Conservation (phyloP, 2,888 invertebrate genomes). For the Julus scanicus region DNA sequence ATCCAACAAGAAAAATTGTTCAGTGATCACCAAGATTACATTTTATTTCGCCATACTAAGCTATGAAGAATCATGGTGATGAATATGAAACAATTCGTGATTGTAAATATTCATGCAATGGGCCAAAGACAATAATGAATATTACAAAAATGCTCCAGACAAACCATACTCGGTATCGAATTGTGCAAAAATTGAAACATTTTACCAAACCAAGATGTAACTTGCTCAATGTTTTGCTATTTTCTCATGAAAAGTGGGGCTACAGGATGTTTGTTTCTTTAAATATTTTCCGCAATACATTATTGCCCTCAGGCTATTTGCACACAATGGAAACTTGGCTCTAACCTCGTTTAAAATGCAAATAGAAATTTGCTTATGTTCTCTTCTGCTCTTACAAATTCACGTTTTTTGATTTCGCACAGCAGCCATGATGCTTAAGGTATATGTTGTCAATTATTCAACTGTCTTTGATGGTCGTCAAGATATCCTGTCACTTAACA, state of each 20-base stretch:
- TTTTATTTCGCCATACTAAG: no score
- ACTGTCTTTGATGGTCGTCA: slow-evolving; percentile 1
- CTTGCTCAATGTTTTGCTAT: neutral
- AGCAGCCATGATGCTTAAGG: neutral
- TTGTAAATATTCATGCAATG: no score
- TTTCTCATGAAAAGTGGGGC: neutral
- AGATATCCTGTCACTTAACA: slow-evolving; percentile 11
- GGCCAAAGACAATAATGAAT: no score
- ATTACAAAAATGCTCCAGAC: no score
- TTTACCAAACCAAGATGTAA: no score
- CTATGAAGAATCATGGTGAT: no score
- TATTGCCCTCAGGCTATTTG: neutral
- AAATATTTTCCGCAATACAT: neutral
- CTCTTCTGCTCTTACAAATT: slow-evolving; percentile 5
- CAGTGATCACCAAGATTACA: no score
- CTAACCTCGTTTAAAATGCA: slow-evolving; percentile 12
- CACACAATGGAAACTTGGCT: neutral
- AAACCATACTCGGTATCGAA: no score
- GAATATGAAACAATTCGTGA: no score
- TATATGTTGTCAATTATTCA: neutral
- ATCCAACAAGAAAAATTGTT: no score
- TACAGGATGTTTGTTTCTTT: slow-evolving; percentile 28
- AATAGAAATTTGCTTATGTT: neutral
- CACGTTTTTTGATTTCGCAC: neutral
- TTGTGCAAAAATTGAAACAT: no score